Evolutionary conservation across 2,888 invertebrate genomes (phyloP), one percentile per base, ranked within the genome.

Genomic region (Drosophila subquinaria): DNA sequence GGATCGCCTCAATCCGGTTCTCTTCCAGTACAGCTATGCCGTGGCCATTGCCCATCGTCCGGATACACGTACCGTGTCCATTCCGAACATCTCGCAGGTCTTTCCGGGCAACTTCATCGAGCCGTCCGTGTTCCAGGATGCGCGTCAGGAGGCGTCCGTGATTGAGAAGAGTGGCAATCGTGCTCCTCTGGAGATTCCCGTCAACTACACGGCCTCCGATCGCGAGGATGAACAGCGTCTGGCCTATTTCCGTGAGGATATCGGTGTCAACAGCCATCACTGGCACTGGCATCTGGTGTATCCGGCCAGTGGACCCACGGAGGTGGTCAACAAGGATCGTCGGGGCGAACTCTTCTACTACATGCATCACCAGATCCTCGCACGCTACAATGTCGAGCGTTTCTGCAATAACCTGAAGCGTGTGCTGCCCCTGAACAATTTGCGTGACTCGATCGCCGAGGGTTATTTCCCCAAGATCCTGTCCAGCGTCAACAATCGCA

Each of bases 251-350:
- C 95, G 97, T 43, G 97, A 97, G 91, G 97, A 97, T 92, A 94
- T 97, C 70, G 97, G 97, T 76, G 94, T 97, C 81, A 97, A 97
- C 93, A 95, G 97, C 56, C 97, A 97, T 92, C 97, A 97, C 91
- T 97, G 97, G 97, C 97, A 97, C 91, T 97, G 97, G 97, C 97
- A 97, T 92, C 94, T 97, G 79, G 97, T 97, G 1, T 97, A 97
- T 91, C 97, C 97, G 0, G 95, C 95, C 90, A 95, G 95, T 64
- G 95, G 95, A 0, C 94, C 94, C 17, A 88, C 90, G 13, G 92
- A 93, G 43, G 95, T 96, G 43, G 96, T 97, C 4, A 94, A 94
- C 53, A 97, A 97, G 90, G 95, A 96, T 91, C 94, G 96, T 68
- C 94, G 96, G 43, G 96, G 96, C 13, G 96, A 96, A 92, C 92